Evolutionary conservation across 2,888 invertebrate species (phyloP), one percentile per base, ranked within the genome.

Genomic region (Cryptophagus acutangulus): DNA sequence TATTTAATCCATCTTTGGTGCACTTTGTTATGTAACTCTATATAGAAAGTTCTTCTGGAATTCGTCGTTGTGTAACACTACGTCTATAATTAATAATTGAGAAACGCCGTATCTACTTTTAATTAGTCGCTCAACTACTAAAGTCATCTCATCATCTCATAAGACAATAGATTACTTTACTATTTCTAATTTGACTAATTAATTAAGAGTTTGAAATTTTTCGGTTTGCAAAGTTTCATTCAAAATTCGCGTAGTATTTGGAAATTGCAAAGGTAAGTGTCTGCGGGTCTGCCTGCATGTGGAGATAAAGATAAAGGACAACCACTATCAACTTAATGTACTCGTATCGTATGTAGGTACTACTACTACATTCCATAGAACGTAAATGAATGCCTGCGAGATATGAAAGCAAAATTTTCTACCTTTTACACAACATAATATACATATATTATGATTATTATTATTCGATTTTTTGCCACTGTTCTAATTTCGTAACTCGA

Each of bases 361-460:
- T n/a, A 38, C 10, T n/a, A 47, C 48, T 36, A 48, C 48, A 48
- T 48, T 48, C 48, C 48, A 40, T 18, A 42, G n/a, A n/a, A n/a
- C 17, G 33, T 36, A 44, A 37, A 38, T 42, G 39, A 18, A 25
- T 36, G 20, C 18, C 48, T 40, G 30, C 35, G 35, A 48, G 48
- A 42, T 42, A 48, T 48, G 48, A 48, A 48, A 48, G 48, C 45
- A 42, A 45, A 48, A 48, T 48, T 46, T 47, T 42, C 45, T 43
- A 43, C 38, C 20, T 41, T 10, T 31, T 10, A 10, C 31, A 31
- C 8, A 10, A 31, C 31, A 13, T 28, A 12, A 12, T 26, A 13
- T 13, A 26, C 4, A 12, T 12, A 26, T 26, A 26, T 12, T 8
- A 13, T 26, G n/a, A 26, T 26, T 12, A 12, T 4, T 26, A 26